A percentile compares a stretch with the other conserved stretches of the same genome.
These are phyloP conservation scores for Climacteris rufus DNA, from an alignment of 2,113 vertebrate genomes.

Conservation along the genomic window DNA sequence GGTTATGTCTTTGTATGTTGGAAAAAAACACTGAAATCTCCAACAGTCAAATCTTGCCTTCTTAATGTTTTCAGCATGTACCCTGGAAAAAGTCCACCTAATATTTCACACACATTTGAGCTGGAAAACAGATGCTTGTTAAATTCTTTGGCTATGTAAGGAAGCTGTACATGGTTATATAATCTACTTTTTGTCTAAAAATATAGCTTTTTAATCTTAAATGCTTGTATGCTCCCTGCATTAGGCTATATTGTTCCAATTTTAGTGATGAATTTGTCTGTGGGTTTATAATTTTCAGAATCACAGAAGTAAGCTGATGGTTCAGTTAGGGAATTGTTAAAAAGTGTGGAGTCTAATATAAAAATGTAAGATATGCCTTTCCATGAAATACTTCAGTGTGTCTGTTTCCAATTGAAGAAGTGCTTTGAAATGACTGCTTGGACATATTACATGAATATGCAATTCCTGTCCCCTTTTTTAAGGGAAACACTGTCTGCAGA, in stretches of 20 bases:
- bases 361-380: neutral
- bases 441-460: neutral
- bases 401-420: constrained; percentile 37
- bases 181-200: constrained; percentile 48
- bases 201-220: constrained; percentile 16
- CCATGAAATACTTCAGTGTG: neutral
- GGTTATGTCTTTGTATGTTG: constrained; percentile 28
- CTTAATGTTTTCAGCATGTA: constrained; percentile 64
- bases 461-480: neutral
- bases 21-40: neutral
- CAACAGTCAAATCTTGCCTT: constrained; percentile 8
- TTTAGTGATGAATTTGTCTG: neutral
- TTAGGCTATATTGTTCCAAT: neutral
- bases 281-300: constrained; percentile 1
- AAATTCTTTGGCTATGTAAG: constrained; percentile 62
- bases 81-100: constrained; percentile 58
- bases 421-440: constrained; percentile 13
- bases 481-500: neutral
- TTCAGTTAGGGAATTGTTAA: neutral
- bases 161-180: constrained; percentile 53
- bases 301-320: neutral
- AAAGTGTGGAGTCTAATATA: neutral
- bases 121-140: constrained; percentile 68
- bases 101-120: constrained; percentile 62
- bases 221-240: neutral